Evolutionary conservation across 1,140 invertebrate species (phyloP).

Genomic region (Forficula auricularia): DNA sequence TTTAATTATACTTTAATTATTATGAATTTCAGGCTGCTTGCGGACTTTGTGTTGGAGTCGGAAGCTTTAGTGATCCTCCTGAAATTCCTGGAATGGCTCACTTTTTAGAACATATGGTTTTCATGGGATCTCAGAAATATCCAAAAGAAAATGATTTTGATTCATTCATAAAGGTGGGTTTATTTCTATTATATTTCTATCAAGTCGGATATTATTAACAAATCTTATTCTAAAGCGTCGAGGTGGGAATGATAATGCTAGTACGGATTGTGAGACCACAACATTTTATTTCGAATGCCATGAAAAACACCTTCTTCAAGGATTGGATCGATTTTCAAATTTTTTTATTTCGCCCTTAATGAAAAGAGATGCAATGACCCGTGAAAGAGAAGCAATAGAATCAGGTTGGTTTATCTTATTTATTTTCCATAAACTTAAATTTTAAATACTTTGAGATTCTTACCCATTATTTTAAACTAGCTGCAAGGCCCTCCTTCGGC

Average conservation of each 20-base stretch:
- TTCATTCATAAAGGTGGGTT: slow-evolving; percentile 56
- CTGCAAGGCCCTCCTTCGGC: no score
- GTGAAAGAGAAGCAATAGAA: slow-evolving; percentile 82
- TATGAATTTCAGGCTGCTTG: no score
- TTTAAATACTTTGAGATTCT: no score
- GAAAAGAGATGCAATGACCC: slow-evolving; percentile 64
- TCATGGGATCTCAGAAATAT: slow-evolving; percentile 78
- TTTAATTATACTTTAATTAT: slow-evolving; percentile 5
- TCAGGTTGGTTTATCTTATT: slow-evolving; percentile 54
- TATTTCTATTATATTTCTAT: no score
- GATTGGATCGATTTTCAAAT: slow-evolving; percentile 73
- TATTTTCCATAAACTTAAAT: no score
- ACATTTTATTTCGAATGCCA: slow-evolving; percentile 77
- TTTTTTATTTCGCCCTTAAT: slow-evolving; percentile 80
- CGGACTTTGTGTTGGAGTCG: slow-evolving; percentile 47
- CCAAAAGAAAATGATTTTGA: slow-evolving; percentile 75
- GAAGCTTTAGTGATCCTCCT: slow-evolving; percentile 50
- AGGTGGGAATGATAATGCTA: slow-evolving; percentile 69
- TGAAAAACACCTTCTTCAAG: slow-evolving; percentile 50
- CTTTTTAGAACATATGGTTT: slow-evolving; percentile 92
- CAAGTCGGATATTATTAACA: no score
- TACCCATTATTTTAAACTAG: no score
- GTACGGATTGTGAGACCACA: slow-evolving; percentile 68
- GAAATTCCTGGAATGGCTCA: slow-evolving; percentile 77
- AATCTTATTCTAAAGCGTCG: no score